Evolutionary conservation across 2,797 vertebrate genomes (phyloP), one percentile per base, ranked within the genome.

Genomic region (Tokudaia tokunoshimensis): DNA sequence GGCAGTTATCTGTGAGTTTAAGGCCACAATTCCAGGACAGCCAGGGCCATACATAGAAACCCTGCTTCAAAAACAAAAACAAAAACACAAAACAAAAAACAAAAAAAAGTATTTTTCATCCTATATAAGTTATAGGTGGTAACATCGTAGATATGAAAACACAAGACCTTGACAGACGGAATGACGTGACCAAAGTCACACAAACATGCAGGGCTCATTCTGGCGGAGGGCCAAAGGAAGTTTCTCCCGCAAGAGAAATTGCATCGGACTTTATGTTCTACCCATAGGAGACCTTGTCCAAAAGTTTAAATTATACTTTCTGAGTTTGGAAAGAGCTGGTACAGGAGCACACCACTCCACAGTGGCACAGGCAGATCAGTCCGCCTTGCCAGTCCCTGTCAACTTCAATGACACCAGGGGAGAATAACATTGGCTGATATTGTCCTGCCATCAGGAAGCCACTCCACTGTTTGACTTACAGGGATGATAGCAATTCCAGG

Each of bases 141-240:
- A 74, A 87, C 47, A 93, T 75, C 95, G 91, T 61, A 81, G 20
- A 76, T 47, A 50, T 61, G n/a, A 87, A n/a, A 72, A 89, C 17
- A 92, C 65, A 93, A 92, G 91, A 55, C 8, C 55, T 78, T 94
- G 55, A 79, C 92, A 94, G 75, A 86, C 6, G 70, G n/a, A 86
- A 86, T 89, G 44, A 87, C 52, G 89, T 50, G 37, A 44, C 67
- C 26, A 41, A 79, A 89, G 85, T 47, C 37, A 91, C 74, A 85
- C 29, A 76, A 47, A 34, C 50, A 90, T 55, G 63, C 94, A 82
- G 59, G 31, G 67, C 55, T 83, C 75, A 59, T 44, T 87, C 44
- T 78, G 14, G n/a, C 61, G 50, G 41, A 11, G 8, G 2, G 29
- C 7, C 47, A 61, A 34, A 29, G 52, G 47, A 67, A 15, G 83